These are phyloP conservation scores for Drosophila multiciliata DNA, from an alignment of 2,888 invertebrate species.

Conservation along the genomic window DNA sequence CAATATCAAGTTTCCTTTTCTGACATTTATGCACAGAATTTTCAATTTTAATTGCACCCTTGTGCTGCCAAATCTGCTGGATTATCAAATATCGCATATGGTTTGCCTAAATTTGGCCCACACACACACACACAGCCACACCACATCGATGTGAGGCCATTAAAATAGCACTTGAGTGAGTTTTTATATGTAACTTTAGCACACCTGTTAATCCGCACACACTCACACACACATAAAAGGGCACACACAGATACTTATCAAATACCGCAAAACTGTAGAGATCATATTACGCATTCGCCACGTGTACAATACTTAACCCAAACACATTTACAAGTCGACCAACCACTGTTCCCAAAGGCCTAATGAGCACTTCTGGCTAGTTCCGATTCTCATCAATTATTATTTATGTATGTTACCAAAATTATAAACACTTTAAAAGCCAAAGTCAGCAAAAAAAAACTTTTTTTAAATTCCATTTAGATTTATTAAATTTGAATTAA, in stretches of 20 bases:
- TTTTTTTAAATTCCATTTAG: background rate
- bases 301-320: conserved; percentile 34
- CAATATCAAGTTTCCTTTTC: background rate
- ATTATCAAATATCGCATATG: conserved; percentile 14
- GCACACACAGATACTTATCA: conserved; percentile 33
- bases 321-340: conserved; percentile 36
- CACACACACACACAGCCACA: background rate
- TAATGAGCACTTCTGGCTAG: background rate
- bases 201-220: conserved; percentile 49
- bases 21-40: background rate
- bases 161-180: conserved; percentile 53
- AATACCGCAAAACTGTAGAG: conserved; percentile 44
- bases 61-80: background rate
- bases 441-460: background rate
- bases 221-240: conserved; percentile 3
- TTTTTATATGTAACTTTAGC: conserved; percentile 20
- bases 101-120: background rate
- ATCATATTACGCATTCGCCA: conserved; percentile 61
- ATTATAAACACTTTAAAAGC: background rate
- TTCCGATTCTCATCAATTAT: background rate
- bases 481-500: background rate
- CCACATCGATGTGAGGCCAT: conserved; percentile 31
- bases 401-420: background rate
- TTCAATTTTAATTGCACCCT: conserved; percentile 5
- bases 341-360: background rate